Base-by-base conservation (phyloP, 2,113 vertebrate species). In the Myiopsitta monachus region DNA sequence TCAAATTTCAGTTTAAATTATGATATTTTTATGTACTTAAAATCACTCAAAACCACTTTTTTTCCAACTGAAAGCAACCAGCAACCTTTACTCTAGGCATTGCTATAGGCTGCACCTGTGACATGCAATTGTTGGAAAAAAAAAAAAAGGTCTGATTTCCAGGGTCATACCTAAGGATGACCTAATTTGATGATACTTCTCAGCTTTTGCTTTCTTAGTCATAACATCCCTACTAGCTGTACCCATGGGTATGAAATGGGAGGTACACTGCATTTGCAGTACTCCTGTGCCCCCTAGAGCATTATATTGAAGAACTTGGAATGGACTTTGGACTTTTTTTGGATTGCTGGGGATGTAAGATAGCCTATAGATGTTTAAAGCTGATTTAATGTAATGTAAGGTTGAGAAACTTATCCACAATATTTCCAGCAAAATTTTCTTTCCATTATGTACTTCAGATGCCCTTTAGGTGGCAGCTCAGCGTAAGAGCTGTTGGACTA, bases 211-310 rank as follows among this genome's bases (percentile, higher is more conserved):
- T 68, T 49, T 94, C 79, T 64, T 63, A 61, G 51, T 36, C 38
- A 14, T 23, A 51, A 41, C 23, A 21, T 31, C 30, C 14, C 13
- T 67, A 12, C 11, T 26, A 15, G 10, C 43, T 44, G 27, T 41
- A 68, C 9, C 61, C 36, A 61, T 44, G n/a, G 39, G 55, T 22
- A n/a, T 3, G 0, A 38, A 76, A 90, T 22, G 44, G 63, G 61
- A 88, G 18, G 22, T 15, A 15, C 16, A 13, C 2, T 26, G 18
- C 28, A 78, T 84, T 78, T 80, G 16, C 52, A 68, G 75, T 85
- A 64, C 78, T 91, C 67, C 87, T 91, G 78, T 94, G 92, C 87
- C 83, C 93, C 72, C 93, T 94, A 92, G 63, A 94, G 94, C 80
- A 83, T 38, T 73, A 9, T 26, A 49, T 2, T 75, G 51, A 87